Conservation (phyloP, 2,797 vertebrate species). For the Sebastiscus tertius region DNA sequence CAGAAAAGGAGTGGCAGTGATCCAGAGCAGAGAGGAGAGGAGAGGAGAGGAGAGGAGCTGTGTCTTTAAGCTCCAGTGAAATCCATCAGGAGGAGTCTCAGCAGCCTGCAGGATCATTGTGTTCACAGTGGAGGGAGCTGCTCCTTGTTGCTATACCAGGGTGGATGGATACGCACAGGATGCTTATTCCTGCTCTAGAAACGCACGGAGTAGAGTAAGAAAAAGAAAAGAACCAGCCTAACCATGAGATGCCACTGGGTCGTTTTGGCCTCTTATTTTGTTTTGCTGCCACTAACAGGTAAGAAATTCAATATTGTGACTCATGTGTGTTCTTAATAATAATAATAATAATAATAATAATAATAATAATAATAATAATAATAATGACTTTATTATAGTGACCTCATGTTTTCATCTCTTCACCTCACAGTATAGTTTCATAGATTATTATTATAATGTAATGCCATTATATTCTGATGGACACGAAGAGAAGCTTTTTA, state of each 20-base stretch:
- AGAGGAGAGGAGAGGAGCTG: conserved; percentile 45
- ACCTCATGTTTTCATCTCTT: background rate
- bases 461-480: background rate
- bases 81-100: conserved; percentile 41
- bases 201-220: conserved; percentile 44
- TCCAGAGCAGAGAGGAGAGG: conserved; percentile 42
- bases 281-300: conserved; percentile 73
- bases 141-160: background rate
- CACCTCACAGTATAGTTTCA: background rate
- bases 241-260: conserved; percentile 74
- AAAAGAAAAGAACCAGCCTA: too few relatives aligned
- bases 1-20: conserved; percentile 68
- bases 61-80: conserved; percentile 69
- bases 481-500: background rate
- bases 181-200: conserved; percentile 31
- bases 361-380: too few relatives aligned
- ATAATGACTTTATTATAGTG: background rate
- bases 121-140: conserved; percentile 28
- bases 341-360: too few relatives aligned
- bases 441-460: background rate
- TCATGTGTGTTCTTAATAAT: background rate
- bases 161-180: conserved; percentile 33
- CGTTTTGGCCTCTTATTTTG: conserved; percentile 52
- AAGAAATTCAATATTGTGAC: conserved; percentile 23
- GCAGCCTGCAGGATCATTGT: conserved; percentile 43